Conservation (phyloP, 1,140 invertebrate species). For the Ephestia elutella region DNA sequence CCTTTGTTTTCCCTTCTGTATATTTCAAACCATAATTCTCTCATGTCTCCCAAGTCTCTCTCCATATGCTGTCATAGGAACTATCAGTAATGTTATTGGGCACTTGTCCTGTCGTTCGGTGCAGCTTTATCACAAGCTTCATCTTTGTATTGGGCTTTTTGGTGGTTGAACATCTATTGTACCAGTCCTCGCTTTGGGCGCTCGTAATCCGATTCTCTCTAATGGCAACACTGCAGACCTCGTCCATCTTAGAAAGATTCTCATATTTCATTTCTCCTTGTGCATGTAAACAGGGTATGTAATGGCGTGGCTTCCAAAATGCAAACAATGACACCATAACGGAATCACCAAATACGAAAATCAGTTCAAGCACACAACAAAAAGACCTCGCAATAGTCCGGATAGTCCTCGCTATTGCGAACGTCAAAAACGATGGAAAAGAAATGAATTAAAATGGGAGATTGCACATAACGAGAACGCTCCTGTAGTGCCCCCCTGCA, state of each 20-base stretch:
- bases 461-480: constrained; percentile 62
- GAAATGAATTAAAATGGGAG: constrained; percentile 57
- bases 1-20: too few relatives aligned
- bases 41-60: too few relatives aligned
- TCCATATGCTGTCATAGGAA: too few relatives aligned
- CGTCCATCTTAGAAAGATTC: too few relatives aligned
- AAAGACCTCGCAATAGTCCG: constrained; percentile 31
- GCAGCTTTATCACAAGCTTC: too few relatives aligned
- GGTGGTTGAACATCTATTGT: constrained; percentile 5
- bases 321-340: constrained; percentile 51
- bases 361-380: constrained; percentile 38
- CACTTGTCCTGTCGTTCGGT: too few relatives aligned
- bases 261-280: too few relatives aligned
- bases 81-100: too few relatives aligned
- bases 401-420: constrained; percentile 24
- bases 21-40: too few relatives aligned
- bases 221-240: too few relatives aligned
- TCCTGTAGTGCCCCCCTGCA: constrained; percentile 44
- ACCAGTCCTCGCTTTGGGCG: neutral
- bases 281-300: too few relatives aligned
- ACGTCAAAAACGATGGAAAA: constrained; percentile 36
- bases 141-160: neutral
- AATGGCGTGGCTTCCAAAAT: neutral
- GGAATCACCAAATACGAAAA: constrained; percentile 50
- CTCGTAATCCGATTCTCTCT: too few relatives aligned